Evolutionary conservation across 2,888 invertebrate species (phyloP).

Genomic region (Noctuana brunneofusca): DNA sequence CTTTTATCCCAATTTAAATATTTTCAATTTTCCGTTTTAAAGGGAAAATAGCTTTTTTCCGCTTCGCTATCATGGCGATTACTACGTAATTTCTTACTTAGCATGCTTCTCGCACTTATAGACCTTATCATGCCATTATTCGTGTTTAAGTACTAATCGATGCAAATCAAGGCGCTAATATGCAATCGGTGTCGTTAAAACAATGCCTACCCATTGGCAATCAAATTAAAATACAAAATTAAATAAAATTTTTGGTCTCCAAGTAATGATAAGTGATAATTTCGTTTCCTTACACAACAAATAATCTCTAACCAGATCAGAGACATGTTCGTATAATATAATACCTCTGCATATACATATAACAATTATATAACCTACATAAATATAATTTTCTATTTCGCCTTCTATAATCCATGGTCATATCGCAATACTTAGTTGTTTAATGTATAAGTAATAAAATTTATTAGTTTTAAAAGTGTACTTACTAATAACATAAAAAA

Average conservation of each 20-base stretch:
- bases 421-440: too few species aligned
- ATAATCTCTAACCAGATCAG: too few species aligned
- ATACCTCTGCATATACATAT: too few species aligned
- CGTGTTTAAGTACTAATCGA: slow-evolving; percentile 30
- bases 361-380: too few species aligned
- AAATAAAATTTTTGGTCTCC: background rate
- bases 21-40: background rate
- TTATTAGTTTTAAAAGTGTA: too few species aligned
- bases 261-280: background rate
- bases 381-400: too few species aligned
- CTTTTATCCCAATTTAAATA: too few species aligned
- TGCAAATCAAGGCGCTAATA: slow-evolving; percentile 23
- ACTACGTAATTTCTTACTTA: slow-evolving; percentile 15
- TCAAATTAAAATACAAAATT: slow-evolving; percentile 1
- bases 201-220: slow-evolving; percentile 28
- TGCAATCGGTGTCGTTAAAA: slow-evolving; percentile 13
- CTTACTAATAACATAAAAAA: too few species aligned
- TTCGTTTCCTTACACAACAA: too few species aligned
- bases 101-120: slow-evolving; percentile 13
- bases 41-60: background rate
- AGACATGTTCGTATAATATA: too few species aligned
- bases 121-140: slow-evolving; percentile 28
- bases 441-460: too few species aligned
- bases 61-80: background rate
- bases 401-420: too few species aligned